These are phyloP conservation scores for Oplegnathus fasciatus DNA, from an alignment of 2,113 vertebrate genomes.

Conservation along the genomic window DNA sequence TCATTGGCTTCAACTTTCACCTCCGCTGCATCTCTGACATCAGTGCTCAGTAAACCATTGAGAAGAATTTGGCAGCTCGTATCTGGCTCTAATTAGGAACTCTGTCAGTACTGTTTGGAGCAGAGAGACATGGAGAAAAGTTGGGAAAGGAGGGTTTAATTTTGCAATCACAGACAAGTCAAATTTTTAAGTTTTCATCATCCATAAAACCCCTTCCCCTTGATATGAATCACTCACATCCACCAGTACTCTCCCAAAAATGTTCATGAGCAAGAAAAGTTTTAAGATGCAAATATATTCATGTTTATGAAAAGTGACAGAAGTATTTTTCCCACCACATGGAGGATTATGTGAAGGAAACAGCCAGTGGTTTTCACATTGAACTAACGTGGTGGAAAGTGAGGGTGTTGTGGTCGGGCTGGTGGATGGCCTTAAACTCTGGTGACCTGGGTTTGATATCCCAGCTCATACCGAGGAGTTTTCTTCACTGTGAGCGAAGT, in stretches of 20 bases:
- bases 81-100: conserved; percentile 79
- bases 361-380: conserved; percentile 53
- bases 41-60: conserved; percentile 71
- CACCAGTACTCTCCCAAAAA: neutral
- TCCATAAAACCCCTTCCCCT: conserved; percentile 25
- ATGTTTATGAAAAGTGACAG: conserved; percentile 53
- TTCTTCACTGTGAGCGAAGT: conserved; percentile 19
- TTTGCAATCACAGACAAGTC: conserved; percentile 41
- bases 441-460: conserved; percentile 64
- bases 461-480: conserved; percentile 29
- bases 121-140: conserved; percentile 35
- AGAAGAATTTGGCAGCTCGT: conserved; percentile 74
- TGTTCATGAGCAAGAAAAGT: neutral
- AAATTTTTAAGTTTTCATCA: conserved; percentile 33
- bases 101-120: conserved; percentile 59
- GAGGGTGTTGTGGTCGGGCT: conserved; percentile 62
- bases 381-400: conserved; percentile 59
- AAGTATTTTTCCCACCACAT: conserved; percentile 51
- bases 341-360: conserved; percentile 50
- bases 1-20: conserved; percentile 67
- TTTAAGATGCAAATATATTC: conserved; percentile 37
- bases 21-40: conserved; percentile 74
- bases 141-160: conserved; percentile 28
- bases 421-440: conserved; percentile 61
- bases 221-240: neutral